phyloP scores from a whole-genome alignment of 2,888 invertebrate species.

The Maniola hyperantus region DNA sequence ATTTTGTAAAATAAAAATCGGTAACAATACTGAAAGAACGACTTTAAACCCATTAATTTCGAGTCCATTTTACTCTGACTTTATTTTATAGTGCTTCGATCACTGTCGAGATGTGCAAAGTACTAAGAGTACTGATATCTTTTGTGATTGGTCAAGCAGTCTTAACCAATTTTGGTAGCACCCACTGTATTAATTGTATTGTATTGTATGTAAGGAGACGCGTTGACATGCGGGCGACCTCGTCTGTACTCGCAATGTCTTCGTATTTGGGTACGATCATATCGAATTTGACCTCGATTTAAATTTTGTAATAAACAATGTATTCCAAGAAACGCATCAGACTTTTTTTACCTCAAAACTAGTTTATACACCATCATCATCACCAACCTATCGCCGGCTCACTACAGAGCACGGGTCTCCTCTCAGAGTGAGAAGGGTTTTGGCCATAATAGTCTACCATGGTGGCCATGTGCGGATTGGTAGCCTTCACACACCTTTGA shows the following conservation, averaged over 20 bases:
- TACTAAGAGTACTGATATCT: conserved; percentile 3
- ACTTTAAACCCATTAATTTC: no score
- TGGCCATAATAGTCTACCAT: no score
- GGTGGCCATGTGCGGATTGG: no score
- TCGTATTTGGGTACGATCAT: conserved; percentile 66
- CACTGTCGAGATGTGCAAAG: no score
- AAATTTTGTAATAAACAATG: conserved; percentile 36
- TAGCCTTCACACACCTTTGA: no score
- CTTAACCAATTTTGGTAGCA: conserved; percentile 66
- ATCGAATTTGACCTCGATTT: conserved; percentile 42
- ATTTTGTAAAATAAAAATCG: no score
- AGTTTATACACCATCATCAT: background rate
- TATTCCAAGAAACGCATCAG: conserved; percentile 18
- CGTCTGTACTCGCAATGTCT: conserved; percentile 46
- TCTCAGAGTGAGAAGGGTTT: no score
- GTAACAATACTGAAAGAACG: no score
- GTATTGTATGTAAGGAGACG: conserved; percentile 45
- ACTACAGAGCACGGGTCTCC: no score
- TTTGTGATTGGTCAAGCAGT: conserved; percentile 26
- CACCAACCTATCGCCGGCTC: no score
- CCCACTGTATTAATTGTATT: conserved; percentile 66
- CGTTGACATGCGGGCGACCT: conserved; percentile 59
- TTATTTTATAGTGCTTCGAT: no score
- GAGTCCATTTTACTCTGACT: no score
- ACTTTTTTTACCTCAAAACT: conserved; percentile 8